Evolutionary conservation across 2,888 invertebrate species (phyloP).

Genomic region (Onchidella celtica): DNA sequence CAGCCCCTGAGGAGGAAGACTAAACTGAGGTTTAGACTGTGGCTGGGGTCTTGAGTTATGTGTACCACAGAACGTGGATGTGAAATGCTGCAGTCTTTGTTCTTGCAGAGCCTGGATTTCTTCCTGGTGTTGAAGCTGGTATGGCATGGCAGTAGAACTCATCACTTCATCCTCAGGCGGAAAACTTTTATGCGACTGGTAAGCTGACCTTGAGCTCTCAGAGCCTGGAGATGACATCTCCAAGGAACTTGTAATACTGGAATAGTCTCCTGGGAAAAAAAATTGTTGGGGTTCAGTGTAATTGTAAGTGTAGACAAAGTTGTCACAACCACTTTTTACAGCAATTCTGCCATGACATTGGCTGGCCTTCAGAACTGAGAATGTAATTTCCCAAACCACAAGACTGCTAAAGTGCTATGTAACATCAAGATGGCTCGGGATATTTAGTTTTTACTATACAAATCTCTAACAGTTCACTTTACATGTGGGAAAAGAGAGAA

Average conservation of each 20-base stretch:
- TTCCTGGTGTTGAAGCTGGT: background rate
- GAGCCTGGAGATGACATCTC: background rate
- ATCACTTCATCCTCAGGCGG: background rate
- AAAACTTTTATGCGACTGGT: background rate
- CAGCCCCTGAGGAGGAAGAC: background rate
- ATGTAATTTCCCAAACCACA: too few relatives aligned
- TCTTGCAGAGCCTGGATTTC: background rate
- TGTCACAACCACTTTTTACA: too few relatives aligned
- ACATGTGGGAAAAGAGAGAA: too few relatives aligned
- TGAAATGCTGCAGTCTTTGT: background rate
- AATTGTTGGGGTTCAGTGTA: too few relatives aligned
- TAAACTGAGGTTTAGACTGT: background rate
- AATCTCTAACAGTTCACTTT: too few relatives aligned
- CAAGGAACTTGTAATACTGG: conserved; percentile 4
- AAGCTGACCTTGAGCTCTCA: background rate
- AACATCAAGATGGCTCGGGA: too few relatives aligned
- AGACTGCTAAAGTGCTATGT: too few relatives aligned
- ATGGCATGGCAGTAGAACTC: background rate
- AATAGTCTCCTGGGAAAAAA: background rate
- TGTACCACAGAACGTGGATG: background rate
- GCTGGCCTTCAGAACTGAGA: too few relatives aligned
- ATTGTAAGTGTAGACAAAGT: too few relatives aligned
- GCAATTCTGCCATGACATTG: too few relatives aligned
- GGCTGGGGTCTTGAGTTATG: too few relatives aligned
- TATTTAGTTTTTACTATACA: too few relatives aligned